A percentile compares a stretch with the other conserved stretches of the same genome.
phyloP scores from a whole-genome alignment of 2,113 vertebrate species.

The Macrotis lagotis region DNA sequence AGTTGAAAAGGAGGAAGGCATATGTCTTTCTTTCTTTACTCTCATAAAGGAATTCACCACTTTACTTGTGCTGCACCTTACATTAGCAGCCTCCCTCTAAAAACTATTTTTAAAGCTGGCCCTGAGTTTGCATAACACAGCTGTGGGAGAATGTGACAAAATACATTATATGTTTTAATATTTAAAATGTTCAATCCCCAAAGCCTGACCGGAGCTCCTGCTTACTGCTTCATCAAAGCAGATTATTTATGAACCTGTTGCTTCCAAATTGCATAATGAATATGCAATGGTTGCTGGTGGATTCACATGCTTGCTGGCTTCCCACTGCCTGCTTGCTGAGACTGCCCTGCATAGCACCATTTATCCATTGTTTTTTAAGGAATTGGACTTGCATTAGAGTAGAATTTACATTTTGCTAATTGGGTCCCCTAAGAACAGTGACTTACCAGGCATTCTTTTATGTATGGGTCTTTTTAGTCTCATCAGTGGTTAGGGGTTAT shows the following conservation, averaged over 20 bases:
- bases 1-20: background rate
- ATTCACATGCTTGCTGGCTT: fast-evolving
- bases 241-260: slow-evolving; percentile 7
- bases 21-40: background rate
- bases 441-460: slow-evolving; percentile 54
- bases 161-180: slow-evolving; percentile 36
- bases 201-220: slow-evolving; percentile 5
- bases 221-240: slow-evolving; percentile 36
- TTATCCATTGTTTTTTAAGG: slow-evolving; percentile 50
- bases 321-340: background rate
- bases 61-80: background rate
- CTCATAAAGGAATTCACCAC: background rate
- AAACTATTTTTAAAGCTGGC: background rate
- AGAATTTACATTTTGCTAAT: slow-evolving; percentile 63
- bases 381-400: slow-evolving; percentile 39
- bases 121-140: slow-evolving; percentile 8
- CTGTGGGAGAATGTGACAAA: slow-evolving; percentile 40
- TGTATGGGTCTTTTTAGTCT: slow-evolving; percentile 35
- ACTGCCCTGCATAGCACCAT: background rate
- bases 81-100: background rate
- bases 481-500: slow-evolving; percentile 41
- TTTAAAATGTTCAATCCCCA: slow-evolving; percentile 19
- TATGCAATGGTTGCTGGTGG: background rate
- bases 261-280: slow-evolving; percentile 24
- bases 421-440: slow-evolving; percentile 61